Evolutionary conservation across 2,888 invertebrate genomes (phyloP).

Genomic region (Synanthedon formicaeformis): DNA sequence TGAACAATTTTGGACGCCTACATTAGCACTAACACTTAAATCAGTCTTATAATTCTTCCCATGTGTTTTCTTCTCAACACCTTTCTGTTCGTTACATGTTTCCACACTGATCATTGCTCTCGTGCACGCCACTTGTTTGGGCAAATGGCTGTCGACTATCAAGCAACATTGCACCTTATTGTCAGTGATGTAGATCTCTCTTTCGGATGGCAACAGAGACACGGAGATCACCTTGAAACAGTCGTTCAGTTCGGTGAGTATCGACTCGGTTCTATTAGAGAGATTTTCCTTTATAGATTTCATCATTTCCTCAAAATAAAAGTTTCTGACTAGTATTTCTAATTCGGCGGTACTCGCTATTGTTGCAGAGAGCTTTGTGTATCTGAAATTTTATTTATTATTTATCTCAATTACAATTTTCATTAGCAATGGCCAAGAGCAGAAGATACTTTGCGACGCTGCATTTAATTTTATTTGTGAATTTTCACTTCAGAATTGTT

Average conservation of each 20-base stretch:
- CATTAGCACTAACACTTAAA: slow-evolving; percentile 47
- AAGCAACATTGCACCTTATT: slow-evolving; percentile 53
- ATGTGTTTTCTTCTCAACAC: slow-evolving; percentile 35
- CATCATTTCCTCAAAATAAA: slow-evolving; percentile 87
- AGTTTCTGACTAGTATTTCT: slow-evolving; percentile 78
- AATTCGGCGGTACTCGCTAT: slow-evolving; percentile 82
- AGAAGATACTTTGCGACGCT: no score
- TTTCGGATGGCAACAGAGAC: slow-evolving; percentile 67
- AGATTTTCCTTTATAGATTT: slow-evolving; percentile 72
- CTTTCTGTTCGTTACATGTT: slow-evolving; percentile 45
- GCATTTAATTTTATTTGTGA: no score
- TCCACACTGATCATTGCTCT: slow-evolving; percentile 75
- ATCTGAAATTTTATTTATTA: slow-evolving; percentile 49
- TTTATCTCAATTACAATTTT: not conserved
- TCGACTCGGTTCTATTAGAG: slow-evolving; percentile 45
- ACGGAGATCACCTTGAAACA: slow-evolving; percentile 69
- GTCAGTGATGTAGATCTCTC: slow-evolving; percentile 55
- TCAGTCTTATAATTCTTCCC: slow-evolving; percentile 63
- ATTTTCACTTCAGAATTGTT: no score
- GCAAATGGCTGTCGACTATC: slow-evolving; percentile 59
- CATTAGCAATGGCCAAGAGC: no score
- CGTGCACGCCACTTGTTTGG: slow-evolving; percentile 75
- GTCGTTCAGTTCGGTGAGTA: slow-evolving; percentile 67
- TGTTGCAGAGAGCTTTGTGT: slow-evolving; percentile 82
- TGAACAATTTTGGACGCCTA: slow-evolving; percentile 37